phyloP scores from a whole-genome alignment of 2,113 vertebrate genomes.

The Grammomys surdaster region DNA sequence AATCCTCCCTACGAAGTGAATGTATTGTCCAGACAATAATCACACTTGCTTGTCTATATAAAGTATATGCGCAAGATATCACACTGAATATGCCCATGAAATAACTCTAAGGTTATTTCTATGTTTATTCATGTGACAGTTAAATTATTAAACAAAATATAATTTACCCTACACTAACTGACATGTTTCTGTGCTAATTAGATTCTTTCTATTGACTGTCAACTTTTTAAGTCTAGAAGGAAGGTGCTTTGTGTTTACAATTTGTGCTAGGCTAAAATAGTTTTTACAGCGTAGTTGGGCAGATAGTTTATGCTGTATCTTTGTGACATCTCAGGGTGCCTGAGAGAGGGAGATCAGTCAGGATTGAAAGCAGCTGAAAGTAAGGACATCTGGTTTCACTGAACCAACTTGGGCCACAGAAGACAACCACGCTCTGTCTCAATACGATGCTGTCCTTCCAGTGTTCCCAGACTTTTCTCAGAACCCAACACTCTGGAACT shows the following conservation, averaged over 20 bases:
- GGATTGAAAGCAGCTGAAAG: slow-evolving; percentile 31
- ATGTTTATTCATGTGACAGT: slow-evolving; percentile 14
- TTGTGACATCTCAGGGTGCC: slow-evolving; percentile 15
- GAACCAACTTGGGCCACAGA: not conserved
- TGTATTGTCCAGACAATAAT: not conserved
- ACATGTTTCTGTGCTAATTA: slow-evolving; percentile 32
- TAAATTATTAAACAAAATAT: slow-evolving; percentile 19
- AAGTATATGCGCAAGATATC: not conserved
- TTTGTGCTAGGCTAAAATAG: not conserved
- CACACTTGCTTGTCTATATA: not conserved
- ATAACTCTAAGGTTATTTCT: slow-evolving; percentile 1
- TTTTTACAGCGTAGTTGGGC: slow-evolving; percentile 10
- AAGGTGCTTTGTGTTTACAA: slow-evolving; percentile 36
- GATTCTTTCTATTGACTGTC: not conserved
- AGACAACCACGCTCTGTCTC: not conserved
- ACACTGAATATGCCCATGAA: not conserved
- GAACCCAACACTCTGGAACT: slow-evolving; percentile 46
- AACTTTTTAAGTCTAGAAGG: slow-evolving; percentile 39
- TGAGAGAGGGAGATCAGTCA: not conserved
- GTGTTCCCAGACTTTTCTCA: slow-evolving; percentile 9
- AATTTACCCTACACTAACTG: not conserved
- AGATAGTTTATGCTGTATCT: not conserved
- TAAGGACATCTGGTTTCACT: not conserved
- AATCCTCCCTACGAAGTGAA: slow-evolving; percentile 1
- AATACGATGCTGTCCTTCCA: not conserved